These are phyloP conservation scores for Dryomyza anilis DNA, from an alignment of 2,888 invertebrate species.

Conservation along the genomic window DNA sequence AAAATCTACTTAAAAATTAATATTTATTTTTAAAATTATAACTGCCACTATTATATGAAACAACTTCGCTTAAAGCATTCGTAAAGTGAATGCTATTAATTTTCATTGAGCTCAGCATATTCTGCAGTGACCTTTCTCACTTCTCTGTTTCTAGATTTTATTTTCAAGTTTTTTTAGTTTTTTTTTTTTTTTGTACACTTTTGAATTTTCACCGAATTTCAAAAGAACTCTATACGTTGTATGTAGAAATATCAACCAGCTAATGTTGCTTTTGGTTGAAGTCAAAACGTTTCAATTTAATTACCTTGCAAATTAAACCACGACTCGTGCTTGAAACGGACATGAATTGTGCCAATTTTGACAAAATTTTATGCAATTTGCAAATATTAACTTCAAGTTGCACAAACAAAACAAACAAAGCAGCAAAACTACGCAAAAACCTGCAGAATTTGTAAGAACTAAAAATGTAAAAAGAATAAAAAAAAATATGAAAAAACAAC, in stretches of 20 bases:
- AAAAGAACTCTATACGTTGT: background rate
- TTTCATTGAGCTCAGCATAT: slow-evolving; percentile 10
- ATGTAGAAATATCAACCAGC: too few species aligned
- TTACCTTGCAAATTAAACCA: slow-evolving; percentile 27
- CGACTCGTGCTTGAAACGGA: slow-evolving; percentile 20
- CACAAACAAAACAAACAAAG: background rate
- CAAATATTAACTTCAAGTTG: slow-evolving; percentile 2
- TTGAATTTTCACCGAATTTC: background rate
- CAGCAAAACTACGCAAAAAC: background rate
- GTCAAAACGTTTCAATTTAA: background rate
- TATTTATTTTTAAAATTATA: too few species aligned
- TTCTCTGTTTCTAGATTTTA: background rate
- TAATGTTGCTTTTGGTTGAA: background rate
- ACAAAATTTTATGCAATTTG: slow-evolving; percentile 20
- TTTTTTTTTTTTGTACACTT: background rate
- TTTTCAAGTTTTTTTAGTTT: background rate
- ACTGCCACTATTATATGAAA: too few species aligned
- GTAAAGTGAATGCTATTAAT: too few species aligned
- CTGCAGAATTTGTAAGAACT: background rate
- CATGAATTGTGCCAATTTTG: slow-evolving; percentile 14
- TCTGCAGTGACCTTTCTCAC: slow-evolving; percentile 19
- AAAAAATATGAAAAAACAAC: slow-evolving; percentile 9
- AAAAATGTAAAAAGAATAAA: background rate
- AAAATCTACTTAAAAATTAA: too few species aligned
- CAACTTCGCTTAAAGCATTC: too few species aligned